These are phyloP conservation scores for Leptonema lineaticorne DNA, from an alignment of 1,140 invertebrate species.

Conservation along the genomic window DNA sequence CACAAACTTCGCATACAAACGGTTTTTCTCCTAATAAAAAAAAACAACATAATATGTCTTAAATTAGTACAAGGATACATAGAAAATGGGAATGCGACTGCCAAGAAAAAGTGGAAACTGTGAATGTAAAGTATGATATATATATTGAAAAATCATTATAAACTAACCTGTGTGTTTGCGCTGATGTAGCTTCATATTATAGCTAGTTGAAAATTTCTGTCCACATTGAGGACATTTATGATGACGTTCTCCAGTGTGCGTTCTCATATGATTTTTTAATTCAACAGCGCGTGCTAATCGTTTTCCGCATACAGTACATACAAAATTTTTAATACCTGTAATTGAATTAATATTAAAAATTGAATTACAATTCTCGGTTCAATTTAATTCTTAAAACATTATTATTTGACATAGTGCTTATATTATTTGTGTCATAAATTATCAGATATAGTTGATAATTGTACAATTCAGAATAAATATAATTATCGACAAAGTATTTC, in stretches of 20 bases:
- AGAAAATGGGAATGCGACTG: neutral
- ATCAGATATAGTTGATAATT: too few species aligned
- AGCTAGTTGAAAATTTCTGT: conserved; percentile 46
- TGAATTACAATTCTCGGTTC: too few species aligned
- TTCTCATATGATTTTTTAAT: conserved; percentile 45
- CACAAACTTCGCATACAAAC: conserved; percentile 24
- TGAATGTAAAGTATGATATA: too few species aligned
- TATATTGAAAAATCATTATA: neutral
- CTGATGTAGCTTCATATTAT: conserved; percentile 50
- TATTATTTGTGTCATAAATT: too few species aligned
- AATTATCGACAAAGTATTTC: conserved; percentile 3
- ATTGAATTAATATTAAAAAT: too few species aligned
- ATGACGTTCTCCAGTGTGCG: conserved; percentile 48
- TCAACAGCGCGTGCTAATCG: conserved; percentile 30
- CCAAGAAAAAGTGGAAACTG: neutral
- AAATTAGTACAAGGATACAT: neutral
- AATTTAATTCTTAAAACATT: too few species aligned
- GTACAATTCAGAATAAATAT: neutral
- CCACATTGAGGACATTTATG: conserved; percentile 49
- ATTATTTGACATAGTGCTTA: too few species aligned
- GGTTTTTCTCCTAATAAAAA: conserved; percentile 30
- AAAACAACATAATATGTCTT: neutral
- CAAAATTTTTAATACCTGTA: conserved; percentile 31
- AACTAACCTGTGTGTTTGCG: conserved; percentile 30
- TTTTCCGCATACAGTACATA: conserved; percentile 35